A percentile compares a stretch with the other conserved stretches of the same genome.
Evolutionary conservation across 2,113 vertebrate genomes (phyloP).

Genomic region (Tonatia bakeri): DNA sequence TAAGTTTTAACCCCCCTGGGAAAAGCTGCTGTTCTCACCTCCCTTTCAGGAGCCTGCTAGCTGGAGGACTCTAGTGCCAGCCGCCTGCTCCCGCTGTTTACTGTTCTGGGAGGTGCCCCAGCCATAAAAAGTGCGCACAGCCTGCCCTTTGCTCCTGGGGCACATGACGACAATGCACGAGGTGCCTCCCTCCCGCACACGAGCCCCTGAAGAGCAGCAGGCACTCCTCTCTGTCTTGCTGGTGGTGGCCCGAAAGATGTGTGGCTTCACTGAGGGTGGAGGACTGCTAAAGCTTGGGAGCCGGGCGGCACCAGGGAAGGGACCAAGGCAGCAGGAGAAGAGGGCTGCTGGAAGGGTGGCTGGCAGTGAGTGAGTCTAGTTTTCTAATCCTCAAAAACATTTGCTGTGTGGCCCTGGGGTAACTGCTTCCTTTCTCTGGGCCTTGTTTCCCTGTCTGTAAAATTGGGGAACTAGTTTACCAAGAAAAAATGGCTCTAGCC

Average conservation of each 20-base stretch:
- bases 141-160: slow-evolving; percentile 61
- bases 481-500: neutral
- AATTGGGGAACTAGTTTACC: neutral
- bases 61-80: slow-evolving; percentile 21
- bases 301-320: neutral
- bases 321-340: neutral
- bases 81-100: slow-evolving; percentile 55
- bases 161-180: neutral
- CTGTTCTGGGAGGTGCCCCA: slow-evolving; percentile 67
- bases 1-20: neutral
- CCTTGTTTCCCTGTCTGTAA: neutral
- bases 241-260: neutral
- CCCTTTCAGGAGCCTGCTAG: neutral
- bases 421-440: neutral
- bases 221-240: neutral
- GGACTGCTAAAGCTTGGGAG: neutral
- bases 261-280: neutral
- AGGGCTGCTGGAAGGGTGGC: neutral
- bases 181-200: neutral
- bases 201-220: neutral
- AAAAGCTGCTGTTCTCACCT: neutral
- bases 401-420: neutral
- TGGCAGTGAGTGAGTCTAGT: neutral
- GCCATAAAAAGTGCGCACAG: slow-evolving; percentile 39
- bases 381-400: neutral